A percentile compares a stretch with the other conserved stretches of the same genome.
Evolutionary conservation across 2,797 vertebrate genomes (phyloP).

Genomic region (Betta splendens): DNA sequence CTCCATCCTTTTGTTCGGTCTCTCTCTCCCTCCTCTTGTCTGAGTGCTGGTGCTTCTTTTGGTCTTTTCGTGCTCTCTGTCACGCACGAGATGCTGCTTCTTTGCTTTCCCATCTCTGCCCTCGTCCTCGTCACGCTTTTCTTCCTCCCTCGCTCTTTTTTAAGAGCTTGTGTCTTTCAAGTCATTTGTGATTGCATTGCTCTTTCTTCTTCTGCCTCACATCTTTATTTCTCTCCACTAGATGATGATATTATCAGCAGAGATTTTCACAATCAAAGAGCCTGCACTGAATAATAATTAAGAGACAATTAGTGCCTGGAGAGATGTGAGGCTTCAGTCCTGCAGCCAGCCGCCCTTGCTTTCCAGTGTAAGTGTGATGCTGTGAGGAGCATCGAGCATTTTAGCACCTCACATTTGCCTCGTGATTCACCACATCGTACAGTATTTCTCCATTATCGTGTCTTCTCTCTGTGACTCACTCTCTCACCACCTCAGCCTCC

Average conservation of each 20-base stretch:
- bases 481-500: no score
- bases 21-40: background rate
- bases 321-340: constrained; percentile 29
- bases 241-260: constrained; percentile 47
- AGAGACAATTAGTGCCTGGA: constrained; percentile 37
- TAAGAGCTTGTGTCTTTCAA: constrained; percentile 16
- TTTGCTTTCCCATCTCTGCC: background rate
- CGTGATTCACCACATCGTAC: no score
- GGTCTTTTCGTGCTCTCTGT: background rate
- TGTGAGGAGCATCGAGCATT: no score
- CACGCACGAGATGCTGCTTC: background rate
- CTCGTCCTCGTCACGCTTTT: background rate
- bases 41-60: background rate
- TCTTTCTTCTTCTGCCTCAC: background rate
- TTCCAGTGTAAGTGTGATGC: background rate
- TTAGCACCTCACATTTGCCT: no score
- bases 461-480: no score
- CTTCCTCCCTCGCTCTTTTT: background rate
- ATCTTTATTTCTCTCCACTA: background rate
- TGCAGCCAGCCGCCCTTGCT: background rate
- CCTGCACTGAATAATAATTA: constrained; percentile 57
- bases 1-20: background rate
- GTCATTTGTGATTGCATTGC: constrained; percentile 3
- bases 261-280: constrained; percentile 50
- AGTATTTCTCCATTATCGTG: no score